Evolutionary conservation across 2,113 vertebrate species (phyloP).

Genomic region (Notarius lentiginosus): DNA sequence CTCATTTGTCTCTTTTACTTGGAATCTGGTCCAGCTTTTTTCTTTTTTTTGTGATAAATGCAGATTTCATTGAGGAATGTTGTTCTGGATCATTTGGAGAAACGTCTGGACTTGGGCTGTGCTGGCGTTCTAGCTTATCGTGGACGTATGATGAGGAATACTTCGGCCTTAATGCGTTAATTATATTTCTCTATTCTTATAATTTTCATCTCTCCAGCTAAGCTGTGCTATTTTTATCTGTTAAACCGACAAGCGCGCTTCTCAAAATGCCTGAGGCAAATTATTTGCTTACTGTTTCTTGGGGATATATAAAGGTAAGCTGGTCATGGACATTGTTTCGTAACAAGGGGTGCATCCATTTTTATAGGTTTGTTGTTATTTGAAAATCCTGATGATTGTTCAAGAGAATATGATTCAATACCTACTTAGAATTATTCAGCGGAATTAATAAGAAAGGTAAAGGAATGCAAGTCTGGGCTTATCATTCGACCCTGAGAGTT

Average conservation of each 20-base stretch:
- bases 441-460: no score
- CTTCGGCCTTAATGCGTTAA: not conserved
- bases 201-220: conserved; percentile 27
- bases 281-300: conserved; percentile 95
- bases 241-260: conserved; percentile 55
- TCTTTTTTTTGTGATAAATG: not conserved
- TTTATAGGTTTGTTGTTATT: not conserved
- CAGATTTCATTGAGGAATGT: not conserved
- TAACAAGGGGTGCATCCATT: not conserved
- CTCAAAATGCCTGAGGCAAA: conserved; percentile 95
- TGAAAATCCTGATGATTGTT: not conserved
- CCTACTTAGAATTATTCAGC: not conserved
- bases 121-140: not conserved
- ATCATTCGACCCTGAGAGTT: not conserved
- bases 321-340: not conserved
- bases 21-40: conserved; percentile 9
- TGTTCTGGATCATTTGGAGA: not conserved
- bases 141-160: not conserved
- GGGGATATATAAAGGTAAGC: conserved; percentile 99
- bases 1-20: not conserved
- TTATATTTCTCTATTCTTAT: not conserved
- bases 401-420: not conserved
- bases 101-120: conserved; percentile 34
- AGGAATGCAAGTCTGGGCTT: not conserved
- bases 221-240: conserved; percentile 45